phyloP scores from a whole-genome alignment of 2,888 invertebrate species.

The Anoplius nigerrimus region DNA sequence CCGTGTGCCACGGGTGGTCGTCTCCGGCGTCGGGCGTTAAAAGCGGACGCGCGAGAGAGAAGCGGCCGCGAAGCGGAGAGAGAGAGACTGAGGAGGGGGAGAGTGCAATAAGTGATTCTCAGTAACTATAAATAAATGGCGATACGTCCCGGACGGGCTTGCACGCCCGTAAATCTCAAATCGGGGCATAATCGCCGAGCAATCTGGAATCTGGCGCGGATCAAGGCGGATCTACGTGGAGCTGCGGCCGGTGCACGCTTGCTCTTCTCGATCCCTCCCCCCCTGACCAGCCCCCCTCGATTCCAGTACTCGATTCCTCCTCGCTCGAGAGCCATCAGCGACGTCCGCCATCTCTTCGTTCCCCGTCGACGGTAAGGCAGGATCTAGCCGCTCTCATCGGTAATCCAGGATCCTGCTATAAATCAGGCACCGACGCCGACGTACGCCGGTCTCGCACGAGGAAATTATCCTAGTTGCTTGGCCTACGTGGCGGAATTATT shows the following conservation, averaged over 20 bases:
- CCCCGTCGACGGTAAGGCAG: conserved; percentile 54
- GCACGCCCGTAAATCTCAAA: conserved; percentile 60
- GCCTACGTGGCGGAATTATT: conserved; percentile 42
- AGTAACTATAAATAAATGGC: conserved; percentile 63
- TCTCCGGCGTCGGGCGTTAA: conserved; percentile 3
- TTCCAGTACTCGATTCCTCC: background rate
- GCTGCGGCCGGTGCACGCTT: background rate
- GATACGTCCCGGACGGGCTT: conserved; percentile 40
- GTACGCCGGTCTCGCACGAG: conserved; percentile 15
- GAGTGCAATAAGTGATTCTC: conserved; percentile 49
- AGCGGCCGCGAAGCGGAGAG: background rate
- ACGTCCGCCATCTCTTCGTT: conserved; percentile 10
- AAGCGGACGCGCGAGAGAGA: background rate
- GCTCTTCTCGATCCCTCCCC: background rate
- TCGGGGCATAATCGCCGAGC: conserved; percentile 61
- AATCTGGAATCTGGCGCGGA: conserved; percentile 61
- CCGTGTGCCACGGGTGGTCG: conserved; percentile 12
- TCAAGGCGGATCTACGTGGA: conserved; percentile 44
- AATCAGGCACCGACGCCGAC: conserved; percentile 46
- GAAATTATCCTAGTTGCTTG: conserved; percentile 52
- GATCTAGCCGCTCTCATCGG: conserved; percentile 53
- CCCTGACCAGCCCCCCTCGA: no score
- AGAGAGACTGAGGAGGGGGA: background rate
- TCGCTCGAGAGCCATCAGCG: background rate
- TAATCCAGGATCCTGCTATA: conserved; percentile 62